Evolutionary conservation across 2,888 invertebrate genomes (phyloP), one percentile per base, ranked within the genome.

Genomic region (Caradrina kadenii): DNA sequence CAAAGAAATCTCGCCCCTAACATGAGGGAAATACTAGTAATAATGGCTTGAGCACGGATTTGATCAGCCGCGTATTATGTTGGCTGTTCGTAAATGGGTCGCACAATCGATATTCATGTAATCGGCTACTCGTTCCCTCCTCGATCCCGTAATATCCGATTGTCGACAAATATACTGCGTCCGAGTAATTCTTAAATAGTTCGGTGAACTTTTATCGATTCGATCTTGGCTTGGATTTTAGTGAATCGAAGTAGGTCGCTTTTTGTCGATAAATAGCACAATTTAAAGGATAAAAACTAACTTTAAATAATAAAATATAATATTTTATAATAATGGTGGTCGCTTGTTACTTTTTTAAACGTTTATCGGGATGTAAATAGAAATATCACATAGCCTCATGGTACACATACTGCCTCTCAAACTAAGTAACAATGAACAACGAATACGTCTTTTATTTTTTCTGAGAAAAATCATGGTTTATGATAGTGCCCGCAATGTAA

Each of bases 21-120:
- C 49, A 31, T 39, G 52, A 52, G 19, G 2, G 15, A 7, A n/a
- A 55, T 71, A 79, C 61, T 42, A 63, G 22, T 75, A 54, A 56
- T 70, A 79, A 70, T 81, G 17, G 62, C 60, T 54, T 58, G 48
- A 58, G 22, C 31, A 54, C 19, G 77, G 73, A 80, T 83, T 81
- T 83, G 79, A 82, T 86, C 79, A 80, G 72, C 73, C 66, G 62
- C 78, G 79, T 84, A 84, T 84, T 80, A 85, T 81, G 83, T 84
- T 83, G 83, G 75, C 67, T 73, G 81, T 77, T 71, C 56, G 86
- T 85, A 88, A 89, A 88, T 87, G 83, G 89, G 88, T 85, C 86
- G 83, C 74, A 77, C 69, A 83, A 87, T 88, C 86, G 86, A 88
- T 88, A 87, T 82, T 84, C 76, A 76, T 84, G 80, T 84, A 84